Evolutionary conservation across 2,113 vertebrate species (phyloP).

Genomic region (Cottus gobio): DNA sequence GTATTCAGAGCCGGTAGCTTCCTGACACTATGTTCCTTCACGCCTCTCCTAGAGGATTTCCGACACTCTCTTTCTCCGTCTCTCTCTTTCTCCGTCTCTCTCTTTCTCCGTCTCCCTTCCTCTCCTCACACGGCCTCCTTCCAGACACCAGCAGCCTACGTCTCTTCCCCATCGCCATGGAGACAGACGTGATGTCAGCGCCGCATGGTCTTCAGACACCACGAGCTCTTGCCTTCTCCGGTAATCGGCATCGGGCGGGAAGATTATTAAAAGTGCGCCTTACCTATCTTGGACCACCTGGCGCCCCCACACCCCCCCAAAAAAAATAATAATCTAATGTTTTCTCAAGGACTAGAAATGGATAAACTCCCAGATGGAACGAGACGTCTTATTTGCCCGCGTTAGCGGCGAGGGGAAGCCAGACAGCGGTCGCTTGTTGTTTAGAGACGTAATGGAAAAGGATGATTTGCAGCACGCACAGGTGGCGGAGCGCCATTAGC

Average conservation of each 20-base stretch:
- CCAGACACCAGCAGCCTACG: slow-evolving; percentile 74
- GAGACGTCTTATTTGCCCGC: slow-evolving; percentile 48
- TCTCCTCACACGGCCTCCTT: slow-evolving; percentile 49
- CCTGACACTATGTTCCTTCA: slow-evolving; percentile 80
- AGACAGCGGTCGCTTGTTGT: slow-evolving; percentile 37
- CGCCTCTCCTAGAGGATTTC: slow-evolving; percentile 80
- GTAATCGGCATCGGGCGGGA: slow-evolving; percentile 46
- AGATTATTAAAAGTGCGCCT: slow-evolving; percentile 63
- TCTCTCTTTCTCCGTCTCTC: slow-evolving; percentile 63
- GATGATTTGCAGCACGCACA: slow-evolving; percentile 49
- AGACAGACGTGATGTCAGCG: slow-evolving; percentile 85
- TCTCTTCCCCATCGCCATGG: slow-evolving; percentile 80
- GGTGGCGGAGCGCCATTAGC: slow-evolving; percentile 38
- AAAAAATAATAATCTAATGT: slow-evolving; percentile 1
- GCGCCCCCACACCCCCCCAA: background rate
- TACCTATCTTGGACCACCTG: slow-evolving; percentile 48
- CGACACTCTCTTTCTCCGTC: slow-evolving; percentile 67
- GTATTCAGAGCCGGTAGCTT: slow-evolving; percentile 77
- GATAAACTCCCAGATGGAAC: slow-evolving; percentile 52
- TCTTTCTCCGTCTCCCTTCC: slow-evolving; percentile 57
- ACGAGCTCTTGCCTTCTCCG: slow-evolving; percentile 45
- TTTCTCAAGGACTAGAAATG: slow-evolving; percentile 37
- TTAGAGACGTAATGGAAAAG: slow-evolving; percentile 25
- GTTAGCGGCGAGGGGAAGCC: slow-evolving; percentile 18
- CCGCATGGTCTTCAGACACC: slow-evolving; percentile 52